These are phyloP conservation scores for Aspidiotus destructor DNA, from an alignment of 2,888 invertebrate species.

Conservation along the genomic window DNA sequence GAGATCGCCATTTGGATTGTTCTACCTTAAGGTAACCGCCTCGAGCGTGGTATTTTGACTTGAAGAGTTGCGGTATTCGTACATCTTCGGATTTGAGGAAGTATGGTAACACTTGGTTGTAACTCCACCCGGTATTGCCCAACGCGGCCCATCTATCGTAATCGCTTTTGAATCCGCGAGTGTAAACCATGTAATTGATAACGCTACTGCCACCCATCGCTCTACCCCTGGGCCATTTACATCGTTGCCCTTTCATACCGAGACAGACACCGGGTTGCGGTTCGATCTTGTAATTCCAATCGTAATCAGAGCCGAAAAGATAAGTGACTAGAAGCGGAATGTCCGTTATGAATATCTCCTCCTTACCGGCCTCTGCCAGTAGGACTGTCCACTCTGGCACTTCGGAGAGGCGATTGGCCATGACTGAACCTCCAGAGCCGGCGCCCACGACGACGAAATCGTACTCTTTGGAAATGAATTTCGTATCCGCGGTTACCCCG, in stretches of 20 bases:
- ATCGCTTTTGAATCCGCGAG: constrained; percentile 46
- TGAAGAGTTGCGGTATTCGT: constrained; percentile 56
- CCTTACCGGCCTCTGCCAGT: constrained; percentile 45
- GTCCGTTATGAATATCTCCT: constrained; percentile 45
- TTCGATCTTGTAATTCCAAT: constrained; percentile 45
- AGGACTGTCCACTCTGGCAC: constrained; percentile 45
- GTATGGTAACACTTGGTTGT: constrained; percentile 66
- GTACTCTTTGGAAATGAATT: constrained; percentile 36
- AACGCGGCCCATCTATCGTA: constrained; percentile 46
- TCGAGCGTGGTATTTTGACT: constrained; percentile 60
- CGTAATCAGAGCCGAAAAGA: constrained; percentile 39
- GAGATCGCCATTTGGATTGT: constrained; percentile 76
- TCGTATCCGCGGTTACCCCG: constrained; percentile 36
- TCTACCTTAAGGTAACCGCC: constrained; percentile 70
- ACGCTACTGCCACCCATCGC: constrained; percentile 48
- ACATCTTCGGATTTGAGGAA: constrained; percentile 79
- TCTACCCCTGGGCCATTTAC: constrained; percentile 44
- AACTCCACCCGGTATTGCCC: constrained; percentile 79
- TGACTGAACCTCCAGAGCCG: constrained; percentile 49
- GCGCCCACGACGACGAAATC: constrained; percentile 48
- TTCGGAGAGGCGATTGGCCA: constrained; percentile 48
- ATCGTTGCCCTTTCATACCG: constrained; percentile 38
- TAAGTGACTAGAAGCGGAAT: constrained; percentile 45
- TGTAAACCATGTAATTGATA: constrained; percentile 50
- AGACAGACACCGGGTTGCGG: constrained; percentile 42